A percentile compares a stretch with the other conserved stretches of the same genome.
These are phyloP conservation scores for Notothenia coriiceps DNA, from an alignment of 2,113 vertebrate species.

Conservation along the genomic window DNA sequence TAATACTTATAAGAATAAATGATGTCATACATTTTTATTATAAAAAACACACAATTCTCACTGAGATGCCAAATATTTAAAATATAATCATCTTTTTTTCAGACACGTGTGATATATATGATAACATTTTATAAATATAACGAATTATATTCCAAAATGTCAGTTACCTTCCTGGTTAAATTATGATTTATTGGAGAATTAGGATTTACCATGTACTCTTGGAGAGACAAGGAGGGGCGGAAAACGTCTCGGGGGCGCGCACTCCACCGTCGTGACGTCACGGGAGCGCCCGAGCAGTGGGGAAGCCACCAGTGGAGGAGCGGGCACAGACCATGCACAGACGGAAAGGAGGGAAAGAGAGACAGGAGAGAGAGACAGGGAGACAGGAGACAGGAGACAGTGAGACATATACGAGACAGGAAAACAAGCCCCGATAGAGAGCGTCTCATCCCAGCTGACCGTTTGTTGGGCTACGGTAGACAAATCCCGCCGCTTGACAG, in stretches of 20 bases:
- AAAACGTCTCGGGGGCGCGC: conserved; percentile 62
- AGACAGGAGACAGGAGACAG: conserved; percentile 7
- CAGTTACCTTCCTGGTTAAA: neutral
- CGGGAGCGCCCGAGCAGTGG: conserved; percentile 60
- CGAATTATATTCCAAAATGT: neutral
- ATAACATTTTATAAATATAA: neutral
- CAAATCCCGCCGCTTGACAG: conserved; percentile 18
- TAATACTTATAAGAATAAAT: too few species aligned
- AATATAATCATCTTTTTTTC: too few species aligned
- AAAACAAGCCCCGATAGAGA: conserved; percentile 10
- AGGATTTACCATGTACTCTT: conserved; percentile 10
- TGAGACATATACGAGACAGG: neutral
- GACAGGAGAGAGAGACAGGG: conserved; percentile 3
- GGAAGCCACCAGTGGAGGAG: conserved; percentile 71
- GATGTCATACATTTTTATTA: too few species aligned
- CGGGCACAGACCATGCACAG: conserved; percentile 63
- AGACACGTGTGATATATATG: too few species aligned
- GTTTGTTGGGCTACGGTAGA: neutral
- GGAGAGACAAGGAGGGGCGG: neutral
- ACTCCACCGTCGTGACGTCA: conserved; percentile 70
- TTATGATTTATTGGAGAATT: neutral
- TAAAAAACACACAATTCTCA: too few species aligned
- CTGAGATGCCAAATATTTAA: too few species aligned
- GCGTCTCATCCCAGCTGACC: conserved; percentile 24
- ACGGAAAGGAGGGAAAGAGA: conserved; percentile 62